A percentile compares a stretch with the other conserved stretches of the same genome.
These are phyloP conservation scores for Galerucella nymphaeae DNA, from an alignment of 2,888 invertebrate species.

Conservation along the genomic window DNA sequence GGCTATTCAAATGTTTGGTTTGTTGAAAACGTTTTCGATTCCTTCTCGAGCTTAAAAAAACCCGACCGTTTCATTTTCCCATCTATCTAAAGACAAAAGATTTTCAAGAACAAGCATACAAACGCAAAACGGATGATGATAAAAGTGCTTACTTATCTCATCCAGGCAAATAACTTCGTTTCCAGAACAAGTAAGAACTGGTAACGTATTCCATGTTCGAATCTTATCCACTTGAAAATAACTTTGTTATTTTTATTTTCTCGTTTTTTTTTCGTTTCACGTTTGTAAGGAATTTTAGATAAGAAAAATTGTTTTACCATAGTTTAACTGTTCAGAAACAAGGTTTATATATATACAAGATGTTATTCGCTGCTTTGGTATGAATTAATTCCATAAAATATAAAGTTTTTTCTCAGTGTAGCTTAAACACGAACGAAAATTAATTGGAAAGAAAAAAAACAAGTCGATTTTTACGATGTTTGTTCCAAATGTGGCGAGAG, in stretches of 20 bases:
- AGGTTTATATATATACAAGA: no score
- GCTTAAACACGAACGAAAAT: no score
- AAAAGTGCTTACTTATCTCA: constrained; percentile 18
- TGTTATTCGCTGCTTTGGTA: no score
- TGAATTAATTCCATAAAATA: no score
- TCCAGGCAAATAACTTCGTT: constrained; percentile 27
- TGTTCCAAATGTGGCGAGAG: background rate
- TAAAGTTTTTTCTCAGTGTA: no score
- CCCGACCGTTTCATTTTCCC: background rate
- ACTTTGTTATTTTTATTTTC: constrained; percentile 11
- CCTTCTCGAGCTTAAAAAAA: background rate
- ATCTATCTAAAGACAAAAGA: constrained; percentile 6
- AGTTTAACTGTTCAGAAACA: no score
- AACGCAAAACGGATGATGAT: constrained; percentile 5
- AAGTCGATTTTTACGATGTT: no score
- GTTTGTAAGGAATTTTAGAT: no score
- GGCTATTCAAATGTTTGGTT: no score
- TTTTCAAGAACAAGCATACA: background rate
- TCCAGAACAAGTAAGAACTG: constrained; percentile 22
- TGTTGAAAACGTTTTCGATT: background rate
- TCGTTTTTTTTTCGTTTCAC: constrained; percentile 2
- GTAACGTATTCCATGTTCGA: constrained; percentile 25
- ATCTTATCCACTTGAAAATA: constrained; percentile 27
- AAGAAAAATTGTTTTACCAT: no score
- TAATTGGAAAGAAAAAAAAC: no score